Percentiles rank a stretch among this genome's conserved stretches.
Evolutionary conservation across 2,888 invertebrate genomes (phyloP).

Genomic region (Antheraea assamensis): DNA sequence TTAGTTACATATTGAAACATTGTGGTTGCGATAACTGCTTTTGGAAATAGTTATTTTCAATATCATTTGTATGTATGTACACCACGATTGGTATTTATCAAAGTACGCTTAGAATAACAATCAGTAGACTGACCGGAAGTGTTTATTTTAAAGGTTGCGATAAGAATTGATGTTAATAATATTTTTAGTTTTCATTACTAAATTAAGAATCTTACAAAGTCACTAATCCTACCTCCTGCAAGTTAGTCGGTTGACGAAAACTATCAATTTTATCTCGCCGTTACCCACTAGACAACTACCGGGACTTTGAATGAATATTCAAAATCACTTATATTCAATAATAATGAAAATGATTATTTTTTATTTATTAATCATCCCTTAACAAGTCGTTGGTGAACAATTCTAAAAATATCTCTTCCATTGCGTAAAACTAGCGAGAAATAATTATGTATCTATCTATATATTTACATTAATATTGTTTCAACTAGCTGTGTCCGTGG

Average conservation of each 20-base stretch:
- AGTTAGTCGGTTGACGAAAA: not conserved
- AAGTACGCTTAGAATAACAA: not conserved
- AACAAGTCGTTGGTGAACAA: too few relatives aligned
- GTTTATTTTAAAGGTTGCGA: not conserved
- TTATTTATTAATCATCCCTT: too few relatives aligned
- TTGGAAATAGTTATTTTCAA: not conserved
- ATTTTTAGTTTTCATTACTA: not conserved
- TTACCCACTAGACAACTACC: not conserved
- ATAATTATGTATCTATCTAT: not conserved
- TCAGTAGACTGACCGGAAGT: constrained; percentile 21
- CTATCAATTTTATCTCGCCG: not conserved
- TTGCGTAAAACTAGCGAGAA: not conserved
- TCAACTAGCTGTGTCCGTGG: not conserved
- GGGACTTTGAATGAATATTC: not conserved
- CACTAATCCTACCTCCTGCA: not conserved
- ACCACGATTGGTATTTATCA: not conserved
- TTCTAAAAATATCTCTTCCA: not conserved
- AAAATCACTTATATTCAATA: not conserved
- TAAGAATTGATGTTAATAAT: not conserved
- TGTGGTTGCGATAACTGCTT: not conserved
- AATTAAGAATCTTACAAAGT: not conserved
- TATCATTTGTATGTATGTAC: not conserved
- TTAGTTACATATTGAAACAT: not conserved
- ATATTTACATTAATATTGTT: not conserved
- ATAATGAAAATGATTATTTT: too few relatives aligned